Base-by-base conservation (phyloP, 2,888 invertebrate genomes). In the Limnephilus lunatus region DNA sequence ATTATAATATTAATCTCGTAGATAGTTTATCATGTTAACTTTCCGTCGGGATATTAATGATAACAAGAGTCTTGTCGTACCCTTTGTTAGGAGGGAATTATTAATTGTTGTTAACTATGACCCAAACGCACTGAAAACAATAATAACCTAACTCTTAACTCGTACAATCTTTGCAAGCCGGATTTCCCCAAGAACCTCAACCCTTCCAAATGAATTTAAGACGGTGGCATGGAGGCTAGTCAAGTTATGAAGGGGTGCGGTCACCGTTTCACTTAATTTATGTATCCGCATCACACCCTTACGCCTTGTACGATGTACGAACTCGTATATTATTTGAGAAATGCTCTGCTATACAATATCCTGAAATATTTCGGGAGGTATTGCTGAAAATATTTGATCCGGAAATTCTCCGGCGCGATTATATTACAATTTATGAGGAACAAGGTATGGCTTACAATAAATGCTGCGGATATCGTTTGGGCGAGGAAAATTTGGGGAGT, bases 191-290 rank as follows among this genome's bases (percentile, higher is more conserved):
- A 80, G 80, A 89, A 89, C 88, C 81, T 89, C 39, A 89, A 39
- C 88, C 88, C 81, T 89, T 89, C 80, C 32, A 44, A 89, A 81
- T 80, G 88, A 89, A 89, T 89, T 89, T 89, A 89, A 89, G 32
- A 80, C 88, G 68, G 68, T 32, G 88, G 88, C 35, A 80, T 39
- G 68, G n/a, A 39, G 88, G 88, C 35, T 81, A 89, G 81, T 89
- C 88, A 89, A 89, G 90, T 90, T 90, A 90, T 90, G 90, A 90
- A 83, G 83, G 68, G 90, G 48, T 90, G 90, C 44, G 90, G 90
- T 90, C 90, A 48, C 89, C 81, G 44, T 44, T 44, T 44, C n/a
- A 81, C 83, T 90, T 44, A 90, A 82, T 90, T 90, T 82, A 90
- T 90, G 82, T 31, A 31, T 89, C 88, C 88, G 80, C 82, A 82